Base-by-base conservation (phyloP, 2,888 invertebrate species). In the Brassicogethes aeneus region DNA sequence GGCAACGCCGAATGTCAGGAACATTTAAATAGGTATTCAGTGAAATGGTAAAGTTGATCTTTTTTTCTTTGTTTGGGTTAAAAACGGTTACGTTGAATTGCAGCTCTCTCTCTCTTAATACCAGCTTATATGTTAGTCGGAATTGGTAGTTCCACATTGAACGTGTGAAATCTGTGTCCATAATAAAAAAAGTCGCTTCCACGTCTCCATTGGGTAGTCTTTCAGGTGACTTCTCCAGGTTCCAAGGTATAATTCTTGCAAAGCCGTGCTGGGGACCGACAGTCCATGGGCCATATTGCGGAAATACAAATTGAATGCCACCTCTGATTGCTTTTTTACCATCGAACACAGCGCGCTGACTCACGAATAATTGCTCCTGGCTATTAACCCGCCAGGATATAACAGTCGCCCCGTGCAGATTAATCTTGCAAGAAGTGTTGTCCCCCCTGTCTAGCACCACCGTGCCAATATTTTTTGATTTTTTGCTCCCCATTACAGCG, bases 201-300 rank as follows among this genome's bases (percentile, higher is more conserved):
- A 93, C 85, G 72, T 93, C 92, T 36, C 92, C 92, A 65, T 86
- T 90, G 45, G 87, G 85, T 56, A 91, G 72, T 52, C 90, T 75
- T 68, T 89, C 90, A 3, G 93, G 93, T 55, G 85, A 80, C 65
- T 89, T 85, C 70, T 91, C 91, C 53, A 92, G 75, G 57, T 83
- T 83, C 95, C 95, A 96, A 60, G 88, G 81, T 43, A 87, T 82
- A 62, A 93, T 86, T 61, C 94, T 78, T 39, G 93, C 94, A 75
- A 96, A 96, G 41, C 96, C 95, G 72, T 95, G 95, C 62, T 93
- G 92, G 2, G 95, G 94, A 3, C 95, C 94, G 70, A 85, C 87
- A 47, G 85, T 81, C 94, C 94, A 95, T 54, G 88, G 82, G 41
- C 94, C 95, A 70, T 94, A 95, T 75, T 93, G 91, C 56, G 95